Percentiles rank a stretch among this genome's conserved stretches.
These are phyloP conservation scores for Boloria euphrosyne DNA, from an alignment of 2,888 invertebrate species.

Conservation along the genomic window DNA sequence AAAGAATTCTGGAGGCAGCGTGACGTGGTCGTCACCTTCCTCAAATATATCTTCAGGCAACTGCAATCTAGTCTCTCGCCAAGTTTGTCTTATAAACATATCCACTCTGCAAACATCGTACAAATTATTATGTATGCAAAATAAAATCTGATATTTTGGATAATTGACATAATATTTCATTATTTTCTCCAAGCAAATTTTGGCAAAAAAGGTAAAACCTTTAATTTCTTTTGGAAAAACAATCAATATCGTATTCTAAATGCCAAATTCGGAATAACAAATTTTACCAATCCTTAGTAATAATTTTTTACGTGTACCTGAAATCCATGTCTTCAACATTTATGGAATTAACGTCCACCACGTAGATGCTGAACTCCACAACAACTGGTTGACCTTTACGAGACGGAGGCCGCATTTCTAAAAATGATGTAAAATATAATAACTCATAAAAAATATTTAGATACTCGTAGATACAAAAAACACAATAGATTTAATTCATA, in stretches of 20 bases:
- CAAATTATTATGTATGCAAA: background rate
- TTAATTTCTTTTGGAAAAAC: no score
- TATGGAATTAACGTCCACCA: constrained; percentile 93
- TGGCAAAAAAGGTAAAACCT: no score
- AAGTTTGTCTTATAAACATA: constrained; percentile 91
- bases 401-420: constrained; percentile 91
- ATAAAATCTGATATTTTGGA: no score
- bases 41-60: constrained; percentile 90
- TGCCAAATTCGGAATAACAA: no score
- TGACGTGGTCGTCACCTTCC: constrained; percentile 90
- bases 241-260: no score
- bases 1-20: constrained; percentile 90
- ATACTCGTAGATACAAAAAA: no score
- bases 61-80: constrained; percentile 89
- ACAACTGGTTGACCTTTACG: constrained; percentile 87
- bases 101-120: constrained; percentile 84
- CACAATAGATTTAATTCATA: no score
- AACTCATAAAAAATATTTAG: no score
- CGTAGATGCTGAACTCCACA: constrained; percentile 91
- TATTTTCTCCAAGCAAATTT: no score
- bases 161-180: no score
- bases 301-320: constrained; percentile 78
- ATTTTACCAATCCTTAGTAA: background rate
- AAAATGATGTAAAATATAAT: constrained; percentile 37
- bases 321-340: constrained; percentile 95